Conservation (phyloP, 2,113 vertebrate species). For the Suncus etruscus region DNA sequence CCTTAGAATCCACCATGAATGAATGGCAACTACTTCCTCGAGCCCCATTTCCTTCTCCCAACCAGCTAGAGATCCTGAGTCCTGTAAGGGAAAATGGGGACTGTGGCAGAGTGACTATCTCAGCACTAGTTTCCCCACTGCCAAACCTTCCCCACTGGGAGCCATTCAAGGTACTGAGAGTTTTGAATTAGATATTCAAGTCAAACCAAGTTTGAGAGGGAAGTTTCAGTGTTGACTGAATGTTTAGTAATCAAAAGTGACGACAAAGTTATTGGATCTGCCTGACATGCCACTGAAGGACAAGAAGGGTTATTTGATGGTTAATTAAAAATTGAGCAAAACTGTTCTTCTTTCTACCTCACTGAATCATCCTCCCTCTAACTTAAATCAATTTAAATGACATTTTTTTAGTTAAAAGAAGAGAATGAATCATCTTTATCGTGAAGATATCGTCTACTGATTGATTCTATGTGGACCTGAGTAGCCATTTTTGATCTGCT, state of each 20-base stretch:
- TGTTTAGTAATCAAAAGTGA: slow-evolving; percentile 55
- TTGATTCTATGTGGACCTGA: slow-evolving; percentile 46
- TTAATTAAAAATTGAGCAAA: not conserved
- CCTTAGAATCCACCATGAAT: not conserved
- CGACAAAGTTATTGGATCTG: slow-evolving; percentile 17
- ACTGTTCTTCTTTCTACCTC: not conserved
- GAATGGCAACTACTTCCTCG: not conserved
- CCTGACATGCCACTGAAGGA: not conserved
- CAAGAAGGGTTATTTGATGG: not conserved
- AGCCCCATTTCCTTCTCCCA: not conserved
- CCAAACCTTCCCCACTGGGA: not conserved
- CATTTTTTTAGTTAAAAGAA: slow-evolving; percentile 37
- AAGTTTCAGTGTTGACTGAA: slow-evolving; percentile 1
- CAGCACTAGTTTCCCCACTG: no score
- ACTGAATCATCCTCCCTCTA: not conserved
- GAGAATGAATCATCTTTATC: not conserved
- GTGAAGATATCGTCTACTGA: not conserved
- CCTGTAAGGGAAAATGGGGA: not conserved
- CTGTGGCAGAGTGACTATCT: not conserved
- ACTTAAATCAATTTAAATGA: not conserved
- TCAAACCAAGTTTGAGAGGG: slow-evolving; percentile 21
- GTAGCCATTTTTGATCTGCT: not conserved
- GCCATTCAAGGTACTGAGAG: not conserved
- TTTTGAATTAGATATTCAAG: slow-evolving; percentile 36
- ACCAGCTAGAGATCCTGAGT: not conserved